Conservation (phyloP, 2,888 invertebrate genomes). For the Yponomeuta plumbellus region DNA sequence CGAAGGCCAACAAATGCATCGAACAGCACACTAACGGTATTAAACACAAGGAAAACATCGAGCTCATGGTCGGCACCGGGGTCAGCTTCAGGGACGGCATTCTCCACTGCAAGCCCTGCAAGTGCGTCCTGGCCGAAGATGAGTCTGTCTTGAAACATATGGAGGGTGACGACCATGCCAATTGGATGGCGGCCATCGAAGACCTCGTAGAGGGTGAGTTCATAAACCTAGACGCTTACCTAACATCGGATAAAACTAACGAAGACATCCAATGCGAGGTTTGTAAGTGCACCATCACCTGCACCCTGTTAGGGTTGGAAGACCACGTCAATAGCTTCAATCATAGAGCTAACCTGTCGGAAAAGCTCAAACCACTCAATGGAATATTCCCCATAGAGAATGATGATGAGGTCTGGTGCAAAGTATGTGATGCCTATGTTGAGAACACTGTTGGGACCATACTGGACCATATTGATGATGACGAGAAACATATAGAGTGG, state of each 20-base stretch:
- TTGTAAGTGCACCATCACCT: slow-evolving; percentile 37
- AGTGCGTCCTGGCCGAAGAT: slow-evolving; percentile 35
- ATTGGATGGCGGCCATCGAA: slow-evolving; percentile 49
- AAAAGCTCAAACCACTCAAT: slow-evolving; percentile 45
- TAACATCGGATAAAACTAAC: slow-evolving; percentile 40
- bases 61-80: slow-evolving; percentile 48
- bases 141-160: slow-evolving; percentile 47
- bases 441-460: slow-evolving; percentile 39
- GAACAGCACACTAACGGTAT: slow-evolving; percentile 54
- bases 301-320: slow-evolving; percentile 41
- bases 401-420: slow-evolving; percentile 48
- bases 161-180: slow-evolving; percentile 44
- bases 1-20: slow-evolving; percentile 55
- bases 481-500: slow-evolving; percentile 47
- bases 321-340: slow-evolving; percentile 45
- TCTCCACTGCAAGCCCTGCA: slow-evolving; percentile 50
- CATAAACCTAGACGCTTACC: slow-evolving; percentile 42
- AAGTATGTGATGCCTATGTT: slow-evolving; percentile 44
- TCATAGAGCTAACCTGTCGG: slow-evolving; percentile 44
- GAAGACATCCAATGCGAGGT: slow-evolving; percentile 44
- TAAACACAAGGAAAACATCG: slow-evolving; percentile 51
- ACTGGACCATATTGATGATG: slow-evolving; percentile 46
- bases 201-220: slow-evolving; percentile 53
- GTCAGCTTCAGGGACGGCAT: slow-evolving; percentile 36
- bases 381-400: slow-evolving; percentile 44